Evolutionary conservation across 2,113 vertebrate species (phyloP).

Genomic region (Neomonachus schauinslandi): DNA sequence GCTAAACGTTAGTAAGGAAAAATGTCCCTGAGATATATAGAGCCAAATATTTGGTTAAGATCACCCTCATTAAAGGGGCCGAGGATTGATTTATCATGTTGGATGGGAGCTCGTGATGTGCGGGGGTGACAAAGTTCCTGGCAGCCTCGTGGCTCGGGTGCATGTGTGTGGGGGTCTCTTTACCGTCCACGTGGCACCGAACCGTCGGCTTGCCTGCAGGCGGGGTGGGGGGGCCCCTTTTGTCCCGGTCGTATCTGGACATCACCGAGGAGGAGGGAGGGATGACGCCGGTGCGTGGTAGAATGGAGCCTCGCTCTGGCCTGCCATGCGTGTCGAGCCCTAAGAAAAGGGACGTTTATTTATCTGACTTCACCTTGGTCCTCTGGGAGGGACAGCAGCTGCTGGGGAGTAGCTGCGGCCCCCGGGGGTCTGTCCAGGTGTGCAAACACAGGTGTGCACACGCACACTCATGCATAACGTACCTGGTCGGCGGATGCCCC

Average conservation of each 20-base stretch:
- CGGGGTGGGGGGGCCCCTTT: neutral
- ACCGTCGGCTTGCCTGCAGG: accelerated
- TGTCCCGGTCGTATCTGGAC: neutral
- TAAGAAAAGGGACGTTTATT: accelerated
- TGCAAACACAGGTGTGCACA: accelerated
- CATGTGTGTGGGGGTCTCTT: accelerated
- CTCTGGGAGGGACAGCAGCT: neutral
- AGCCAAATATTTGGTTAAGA: neutral
- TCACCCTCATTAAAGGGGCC: neutral
- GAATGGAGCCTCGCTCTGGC: accelerated
- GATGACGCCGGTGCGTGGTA: accelerated
- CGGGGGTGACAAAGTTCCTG: accelerated
- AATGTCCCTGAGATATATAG: neutral
- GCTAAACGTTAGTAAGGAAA: neutral
- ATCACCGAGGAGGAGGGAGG: neutral
- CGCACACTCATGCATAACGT: accelerated
- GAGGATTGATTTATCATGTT: neutral
- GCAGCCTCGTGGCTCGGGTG: accelerated
- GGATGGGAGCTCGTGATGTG: neutral
- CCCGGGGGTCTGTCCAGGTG: accelerated
- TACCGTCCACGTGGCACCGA: accelerated
- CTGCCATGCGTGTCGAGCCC: accelerated
- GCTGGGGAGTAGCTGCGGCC: accelerated
- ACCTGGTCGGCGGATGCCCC: accelerated
- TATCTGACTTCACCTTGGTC: accelerated